Base-by-base conservation (phyloP, 2,888 invertebrate species). In the Hirtodrosophila cameraria region DNA sequence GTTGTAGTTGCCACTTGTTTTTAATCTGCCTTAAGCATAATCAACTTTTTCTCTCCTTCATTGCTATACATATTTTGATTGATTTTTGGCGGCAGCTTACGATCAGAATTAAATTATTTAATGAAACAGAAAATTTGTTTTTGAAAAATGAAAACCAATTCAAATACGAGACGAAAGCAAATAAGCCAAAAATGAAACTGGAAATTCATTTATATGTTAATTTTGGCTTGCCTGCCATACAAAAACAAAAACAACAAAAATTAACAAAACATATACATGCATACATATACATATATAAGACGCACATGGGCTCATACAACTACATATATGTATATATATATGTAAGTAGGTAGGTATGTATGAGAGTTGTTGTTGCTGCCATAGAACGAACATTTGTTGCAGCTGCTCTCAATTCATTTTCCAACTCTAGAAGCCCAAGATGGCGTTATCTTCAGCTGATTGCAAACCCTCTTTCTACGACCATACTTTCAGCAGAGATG, bases 181-280 rank as follows among this genome's bases (percentile, higher is more conserved):
- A 72, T 33, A 57, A 57, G 62, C 38, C 55, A 52, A 69, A 64
- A 65, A 54, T 64, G 48, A 75, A 79, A 79, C 82, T 79, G 85
- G 75, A 79, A 79, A 82, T 85, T 82, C 79, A 79, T 78, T 78
- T 80, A 83, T 78, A 79, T 85, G 85, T 72, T 78, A 85, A 85
- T 79, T 81, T 54, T 58, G 53, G 42, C 52, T 62, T 60, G 61
- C 36, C 23, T 72, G 46, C 53, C 54, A 61, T 53, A 66, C 2
- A 2, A 20, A 20, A 20, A 20, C 30, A 57, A 58, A 69, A 63
- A 69, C 8, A 23, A 23, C 33, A 57, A 58, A 70, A 64, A 69
- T 48, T 49, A 57, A 63, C 62, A 73, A 16, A 42, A 49, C 27
- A 59, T 30, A 43, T 28, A 54, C 13, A 38, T 16, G 50, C 16